Conservation (phyloP, 2,888 invertebrate species). For the Drosophila prostipennis region DNA sequence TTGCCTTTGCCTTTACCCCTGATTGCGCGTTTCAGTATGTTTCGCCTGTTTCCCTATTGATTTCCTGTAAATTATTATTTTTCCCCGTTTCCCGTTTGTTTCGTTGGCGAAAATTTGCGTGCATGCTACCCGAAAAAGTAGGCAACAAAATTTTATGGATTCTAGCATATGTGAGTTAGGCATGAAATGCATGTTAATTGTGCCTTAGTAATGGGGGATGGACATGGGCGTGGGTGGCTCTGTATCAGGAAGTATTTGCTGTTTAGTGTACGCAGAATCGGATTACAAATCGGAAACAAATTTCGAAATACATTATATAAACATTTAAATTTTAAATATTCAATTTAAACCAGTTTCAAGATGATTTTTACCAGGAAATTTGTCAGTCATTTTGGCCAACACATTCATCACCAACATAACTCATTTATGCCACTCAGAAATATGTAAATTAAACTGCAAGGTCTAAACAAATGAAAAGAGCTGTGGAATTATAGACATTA, state of each 20-base stretch:
- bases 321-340: no score
- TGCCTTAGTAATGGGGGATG: neutral
- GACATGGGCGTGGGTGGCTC: neutral
- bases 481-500: conserved; percentile 41
- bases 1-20: conserved; percentile 57
- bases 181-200: conserved; percentile 43
- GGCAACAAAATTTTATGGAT: conserved; percentile 72
- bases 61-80: conserved; percentile 55
- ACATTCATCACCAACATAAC: conserved; percentile 26
- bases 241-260: neutral
- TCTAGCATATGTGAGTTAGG: conserved; percentile 55
- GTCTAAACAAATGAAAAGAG: conserved; percentile 26
- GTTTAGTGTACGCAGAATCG: neutral
- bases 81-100: conserved; percentile 29
- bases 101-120: conserved; percentile 38
- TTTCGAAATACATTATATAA: no score
- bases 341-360: neutral
- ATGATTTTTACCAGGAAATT: neutral
- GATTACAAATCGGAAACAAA: no score
- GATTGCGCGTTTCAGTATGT: conserved; percentile 59
- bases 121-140: conserved; percentile 42
- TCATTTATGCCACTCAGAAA: conserved; percentile 53
- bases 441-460: conserved; percentile 68
- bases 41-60: conserved; percentile 56
- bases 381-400: conserved; percentile 16